Base-by-base conservation (phyloP, 2,888 invertebrate species). In the Copidosoma aretas region DNA sequence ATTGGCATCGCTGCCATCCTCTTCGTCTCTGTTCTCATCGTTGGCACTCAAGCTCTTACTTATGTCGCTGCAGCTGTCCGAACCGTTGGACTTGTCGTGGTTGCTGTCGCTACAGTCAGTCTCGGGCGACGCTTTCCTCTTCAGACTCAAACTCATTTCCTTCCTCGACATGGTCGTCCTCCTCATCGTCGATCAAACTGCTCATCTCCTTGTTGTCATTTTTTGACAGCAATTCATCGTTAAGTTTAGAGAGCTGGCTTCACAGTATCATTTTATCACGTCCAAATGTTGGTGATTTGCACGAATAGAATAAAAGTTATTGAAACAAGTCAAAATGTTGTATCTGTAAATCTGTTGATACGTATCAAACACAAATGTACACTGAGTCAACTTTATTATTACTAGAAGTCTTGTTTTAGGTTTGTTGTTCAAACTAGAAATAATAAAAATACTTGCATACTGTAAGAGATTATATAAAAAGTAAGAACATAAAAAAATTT, bases 241-340 rank as follows among this genome's bases (percentile, higher is more conserved):
- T 12, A 83, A 84, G 68, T 74, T 78, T 41, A 79, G 74, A 0
- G 81, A 80, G 52, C 84, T 84, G 14, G 73, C 75, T 67, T 83
- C 82, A 60, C 83, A 83, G 64, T 78, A 78, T 82, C 81, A 83
- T 66, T 76, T 74, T 62, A 81, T 83, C 41, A 65, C 74, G 41
- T 78, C 79, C 0, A 60, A 2, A 41, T 67, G 62, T 15, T 21
- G 19, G n/a, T 14, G 14, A 3, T 51, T 25, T 67, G 19, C 25
- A 60, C n/a, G n/a, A 60, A 32, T 19, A 15, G 15, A 53, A 53
- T 46, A n/a, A n/a, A n/a, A n/a, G n/a, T n/a, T n/a, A n/a, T n/a
- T n/a, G n/a, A n/a, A n/a, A n/a, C n/a, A n/a, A n/a, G n/a, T n/a
- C n/a, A n/a, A n/a, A n/a, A n/a, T n/a, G n/a, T n/a, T n/a, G n/a